phyloP scores from a whole-genome alignment of 2,113 vertebrate species.

The Dascyllus trimaculatus region DNA sequence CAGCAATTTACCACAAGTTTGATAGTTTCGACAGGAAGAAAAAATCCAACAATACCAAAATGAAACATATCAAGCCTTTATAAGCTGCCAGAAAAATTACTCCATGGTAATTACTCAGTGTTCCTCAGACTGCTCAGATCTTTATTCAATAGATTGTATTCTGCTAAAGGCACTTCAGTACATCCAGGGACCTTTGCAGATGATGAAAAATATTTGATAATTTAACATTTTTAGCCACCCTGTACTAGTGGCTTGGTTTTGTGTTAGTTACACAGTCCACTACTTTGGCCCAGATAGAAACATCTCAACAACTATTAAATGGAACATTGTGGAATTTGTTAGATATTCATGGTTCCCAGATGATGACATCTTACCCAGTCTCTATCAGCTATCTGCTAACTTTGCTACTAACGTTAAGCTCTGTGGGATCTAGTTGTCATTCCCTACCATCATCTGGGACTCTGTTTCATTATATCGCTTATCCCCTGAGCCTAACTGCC shows the following conservation, averaged over 20 bases:
- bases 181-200: neutral
- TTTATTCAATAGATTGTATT: neutral
- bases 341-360: neutral
- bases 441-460: too few relatives aligned
- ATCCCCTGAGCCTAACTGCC: too few relatives aligned
- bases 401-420: too few relatives aligned
- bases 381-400: too few relatives aligned
- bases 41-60: neutral
- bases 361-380: too few relatives aligned
- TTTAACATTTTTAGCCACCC: neutral
- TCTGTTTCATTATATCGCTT: too few relatives aligned
- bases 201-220: neutral
- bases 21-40: neutral
- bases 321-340: neutral
- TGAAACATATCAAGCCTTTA: slow-evolving; percentile 2
- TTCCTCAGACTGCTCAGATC: neutral
- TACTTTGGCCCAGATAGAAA: neutral
- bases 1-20: neutral
- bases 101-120: neutral
- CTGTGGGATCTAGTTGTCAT: too few relatives aligned
- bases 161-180: neutral
- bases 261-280: neutral
- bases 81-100: slow-evolving; percentile 2
- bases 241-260: neutral
- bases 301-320: neutral